Evolutionary conservation across 2,888 invertebrate genomes (phyloP), one percentile per base, ranked within the genome.

Genomic region (Sinotaia quadrata): DNA sequence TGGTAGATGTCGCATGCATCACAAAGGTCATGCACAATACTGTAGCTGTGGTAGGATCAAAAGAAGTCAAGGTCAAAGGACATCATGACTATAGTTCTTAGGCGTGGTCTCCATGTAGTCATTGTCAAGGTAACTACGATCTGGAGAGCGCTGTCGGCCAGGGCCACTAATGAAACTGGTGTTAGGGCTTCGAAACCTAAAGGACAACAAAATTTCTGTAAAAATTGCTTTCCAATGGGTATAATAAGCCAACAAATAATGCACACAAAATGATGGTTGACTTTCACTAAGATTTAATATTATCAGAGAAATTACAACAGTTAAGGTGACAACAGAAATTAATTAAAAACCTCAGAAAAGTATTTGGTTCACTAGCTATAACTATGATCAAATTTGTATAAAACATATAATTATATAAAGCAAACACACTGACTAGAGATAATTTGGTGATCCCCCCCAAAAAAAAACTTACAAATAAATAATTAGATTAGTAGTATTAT

Each of bases 121-220:
- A 3, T 81, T 79, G 15, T 75, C 67, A 10, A 76, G 72, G 62
- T 79, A 81, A 49, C 76, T 77, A 56, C 81, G 70, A 15, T 78
- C 79, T 10, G 81, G 81, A n/a, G 80, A 78, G 34, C 75, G 69
- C 27, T 76, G 74, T 12, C 76, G 70, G 18, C 68, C 69, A 27
- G 77, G 75, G n/a, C 21, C 47, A 15, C 21, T 24, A 18, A 47
- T 21, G 3, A 24, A 47, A 21, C 21, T 18, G 18, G 7, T 18
- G 47, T n/a, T n/a, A 7, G 21, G n/a, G 47, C 5, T 47, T n/a
- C 47, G 47, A 47, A 21, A 47, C 47, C 47, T 47, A 47, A 12
- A 24, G 18, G 24, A 2, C 47, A 47, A 47, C 21, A 47, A 24
- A 47, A 1, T 24, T 21, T 21, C 47, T 47, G 47, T 24, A 47